Conservation (phyloP, 2,797 vertebrate genomes). For the Leptoclinus maculatus region DNA sequence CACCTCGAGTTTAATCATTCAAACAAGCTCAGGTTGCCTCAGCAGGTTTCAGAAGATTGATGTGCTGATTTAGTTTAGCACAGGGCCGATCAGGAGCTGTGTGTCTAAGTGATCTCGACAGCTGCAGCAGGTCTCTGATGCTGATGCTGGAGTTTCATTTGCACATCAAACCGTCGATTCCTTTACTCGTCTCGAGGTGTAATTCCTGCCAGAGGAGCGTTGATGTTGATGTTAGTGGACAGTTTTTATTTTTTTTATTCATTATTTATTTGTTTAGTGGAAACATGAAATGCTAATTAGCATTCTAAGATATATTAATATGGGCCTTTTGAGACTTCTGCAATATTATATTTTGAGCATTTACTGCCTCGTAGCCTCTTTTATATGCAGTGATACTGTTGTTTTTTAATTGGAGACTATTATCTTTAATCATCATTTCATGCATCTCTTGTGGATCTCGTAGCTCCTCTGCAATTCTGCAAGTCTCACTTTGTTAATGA, state of each 20-base stretch:
- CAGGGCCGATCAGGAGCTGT: slow-evolving; percentile 14
- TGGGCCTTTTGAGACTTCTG: not conserved
- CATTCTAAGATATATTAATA: not conserved
- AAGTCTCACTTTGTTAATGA: slow-evolving; percentile 15
- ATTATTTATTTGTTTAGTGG: not conserved
- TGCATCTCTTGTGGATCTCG: slow-evolving; percentile 36
- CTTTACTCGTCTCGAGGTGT: not conserved
- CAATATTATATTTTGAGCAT: not conserved
- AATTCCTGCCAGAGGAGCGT: not conserved
- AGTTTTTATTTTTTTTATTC: not conserved
- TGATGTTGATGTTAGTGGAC: slow-evolving; percentile 17
- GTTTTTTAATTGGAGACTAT: slow-evolving; percentile 32
- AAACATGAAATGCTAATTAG: not conserved
- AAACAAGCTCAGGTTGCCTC: slow-evolving; percentile 2
- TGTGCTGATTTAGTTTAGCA: slow-evolving; percentile 22
- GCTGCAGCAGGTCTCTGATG: slow-evolving; percentile 4
- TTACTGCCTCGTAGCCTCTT: not conserved
- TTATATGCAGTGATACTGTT: slow-evolving; percentile 5
- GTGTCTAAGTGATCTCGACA: slow-evolving; percentile 19
- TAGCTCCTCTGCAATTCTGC: slow-evolving; percentile 20
- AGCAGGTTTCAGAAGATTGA: slow-evolving; percentile 22
- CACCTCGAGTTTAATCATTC: slow-evolving; percentile 40
- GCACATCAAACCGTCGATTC: slow-evolving; percentile 16
- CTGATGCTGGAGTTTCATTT: slow-evolving; percentile 27
- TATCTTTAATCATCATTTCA: slow-evolving; percentile 27